A percentile compares a stretch with the other conserved stretches of the same genome.
Conservation (phyloP, 2,888 invertebrate species). For the Glaucopsyche alexis region DNA sequence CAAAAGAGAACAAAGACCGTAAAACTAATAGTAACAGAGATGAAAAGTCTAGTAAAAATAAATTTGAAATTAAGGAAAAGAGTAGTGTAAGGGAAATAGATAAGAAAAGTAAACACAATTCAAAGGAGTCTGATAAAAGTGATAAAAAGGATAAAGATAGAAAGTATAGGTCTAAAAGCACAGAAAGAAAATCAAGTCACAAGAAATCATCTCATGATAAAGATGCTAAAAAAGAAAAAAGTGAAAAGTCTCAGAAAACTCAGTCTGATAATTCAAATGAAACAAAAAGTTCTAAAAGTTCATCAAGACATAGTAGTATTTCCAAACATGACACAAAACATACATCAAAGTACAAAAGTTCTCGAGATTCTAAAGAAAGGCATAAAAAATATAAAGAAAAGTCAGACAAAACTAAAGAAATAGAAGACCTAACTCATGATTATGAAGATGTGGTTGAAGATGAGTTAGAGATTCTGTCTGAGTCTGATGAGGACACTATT, state of each 20-base stretch:
- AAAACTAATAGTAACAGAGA: slow-evolving; percentile 43
- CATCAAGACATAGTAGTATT: slow-evolving; percentile 41
- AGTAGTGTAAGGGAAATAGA: slow-evolving; percentile 40
- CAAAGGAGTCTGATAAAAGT: slow-evolving; percentile 45
- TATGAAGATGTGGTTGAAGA: slow-evolving; percentile 46
- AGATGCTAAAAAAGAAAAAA: slow-evolving; percentile 51
- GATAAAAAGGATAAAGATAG: slow-evolving; percentile 50
- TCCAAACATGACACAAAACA: slow-evolving; percentile 50
- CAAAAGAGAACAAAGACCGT: slow-evolving; percentile 40
- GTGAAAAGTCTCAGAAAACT: slow-evolving; percentile 52
- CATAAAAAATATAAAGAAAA: slow-evolving; percentile 49
- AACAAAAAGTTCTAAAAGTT: slow-evolving; percentile 33
- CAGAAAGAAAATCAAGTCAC: slow-evolving; percentile 54
- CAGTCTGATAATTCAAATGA: slow-evolving; percentile 34
- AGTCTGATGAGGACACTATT: slow-evolving; percentile 84
- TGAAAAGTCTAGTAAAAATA: slow-evolving; percentile 46
- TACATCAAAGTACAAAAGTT: slow-evolving; percentile 51
- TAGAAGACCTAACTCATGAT: slow-evolving; percentile 44
- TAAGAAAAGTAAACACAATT: slow-evolving; percentile 44
- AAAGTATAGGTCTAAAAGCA: slow-evolving; percentile 46
- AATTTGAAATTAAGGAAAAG: slow-evolving; percentile 45
- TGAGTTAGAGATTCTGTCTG: slow-evolving; percentile 66
- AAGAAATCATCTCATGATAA: slow-evolving; percentile 61
- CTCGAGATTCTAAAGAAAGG: slow-evolving; percentile 53
- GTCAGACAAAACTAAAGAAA: slow-evolving; percentile 42